phyloP scores from a whole-genome alignment of 2,797 vertebrate species.

The Lateolabrax maculatus region DNA sequence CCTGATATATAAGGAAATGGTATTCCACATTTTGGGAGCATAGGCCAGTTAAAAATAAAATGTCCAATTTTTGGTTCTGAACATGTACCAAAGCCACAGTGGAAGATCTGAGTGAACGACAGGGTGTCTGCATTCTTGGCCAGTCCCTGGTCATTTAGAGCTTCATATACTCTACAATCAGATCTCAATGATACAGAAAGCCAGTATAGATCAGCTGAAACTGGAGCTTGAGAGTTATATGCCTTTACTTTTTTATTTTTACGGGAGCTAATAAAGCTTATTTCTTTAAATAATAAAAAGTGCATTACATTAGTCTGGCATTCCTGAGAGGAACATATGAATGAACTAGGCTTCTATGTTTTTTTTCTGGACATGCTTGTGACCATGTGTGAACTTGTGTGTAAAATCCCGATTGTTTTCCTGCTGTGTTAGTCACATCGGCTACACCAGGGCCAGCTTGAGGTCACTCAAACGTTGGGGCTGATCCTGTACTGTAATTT shows the following conservation, averaged over 20 bases:
- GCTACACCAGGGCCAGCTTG: not conserved
- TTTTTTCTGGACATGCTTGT: not conserved
- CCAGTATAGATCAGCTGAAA: not conserved
- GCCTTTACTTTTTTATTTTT: not conserved
- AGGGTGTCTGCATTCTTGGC: not conserved
- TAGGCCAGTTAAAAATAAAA: not conserved
- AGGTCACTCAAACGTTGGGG: conserved; percentile 27
- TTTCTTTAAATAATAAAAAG: not conserved
- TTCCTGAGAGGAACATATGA: too few species aligned
- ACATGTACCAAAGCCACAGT: conserved; percentile 10
- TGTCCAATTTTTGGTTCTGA: not conserved
- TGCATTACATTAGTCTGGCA: not conserved
- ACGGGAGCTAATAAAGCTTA: too few species aligned
- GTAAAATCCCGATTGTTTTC: not conserved
- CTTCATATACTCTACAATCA: conserved; percentile 16
- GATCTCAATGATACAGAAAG: not conserved
- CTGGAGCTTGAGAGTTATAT: not conserved
- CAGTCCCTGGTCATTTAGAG: not conserved
- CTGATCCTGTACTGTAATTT: conserved; percentile 23
- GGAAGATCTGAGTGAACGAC: not conserved
- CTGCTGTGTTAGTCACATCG: conserved; percentile 4
- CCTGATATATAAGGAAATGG: not conserved
- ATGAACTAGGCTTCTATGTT: not conserved
- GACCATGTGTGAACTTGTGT: not conserved
- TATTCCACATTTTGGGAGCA: not conserved